Base-by-base conservation (phyloP, 2,888 invertebrate genomes). In the Drosophila nr. perissopoda region DNA sequence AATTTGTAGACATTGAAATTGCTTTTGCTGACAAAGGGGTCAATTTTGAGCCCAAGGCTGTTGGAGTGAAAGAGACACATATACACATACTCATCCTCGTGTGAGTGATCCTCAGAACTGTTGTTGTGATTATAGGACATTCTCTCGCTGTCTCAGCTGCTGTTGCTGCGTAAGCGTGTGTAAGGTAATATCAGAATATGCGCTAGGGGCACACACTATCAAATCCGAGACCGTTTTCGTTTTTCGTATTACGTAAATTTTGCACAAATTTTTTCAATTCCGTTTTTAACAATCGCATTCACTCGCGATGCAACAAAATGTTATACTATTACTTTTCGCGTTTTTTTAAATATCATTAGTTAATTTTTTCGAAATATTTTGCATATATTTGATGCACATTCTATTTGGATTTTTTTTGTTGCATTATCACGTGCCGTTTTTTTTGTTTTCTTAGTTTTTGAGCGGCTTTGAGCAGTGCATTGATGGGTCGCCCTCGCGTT, bases 41-140 rank as follows among this genome's bases (percentile, higher is more conserved):
- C 1, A 18, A 13, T 10, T n/a, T 62, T 27, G 49, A n/a, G 54
- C 49, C 42, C 54, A 59, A 58, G 64, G 27, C 25, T 46, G 25
- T 16, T 7, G 13, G 38, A 21, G 7, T 21, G 16, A n/a, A 11
- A 46, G 25, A 7, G 7, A 25, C 1, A 25, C n/a, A 29, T n/a
- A 27, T 51, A 60, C 56, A 87, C 87, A 72, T 88, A 87, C 87
- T 87, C 87, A 81, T 87, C 87, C 61, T 86, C 89, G 33, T 67
- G 74, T 73, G 90, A 56, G 70, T 83, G 73, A 71, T 80, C 87
- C 79, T 83, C 79, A 54, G 81, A 40, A 59, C 83, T 86, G 70
- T 79, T 83, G 79, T 69, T 86, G 77, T 65, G 76, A 59, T 90
- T 87, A 58, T 83, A 88, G 51, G 87, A 83, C 87, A 87, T 87